phyloP scores from a whole-genome alignment of 2,888 invertebrate genomes.

The Alitta virens region DNA sequence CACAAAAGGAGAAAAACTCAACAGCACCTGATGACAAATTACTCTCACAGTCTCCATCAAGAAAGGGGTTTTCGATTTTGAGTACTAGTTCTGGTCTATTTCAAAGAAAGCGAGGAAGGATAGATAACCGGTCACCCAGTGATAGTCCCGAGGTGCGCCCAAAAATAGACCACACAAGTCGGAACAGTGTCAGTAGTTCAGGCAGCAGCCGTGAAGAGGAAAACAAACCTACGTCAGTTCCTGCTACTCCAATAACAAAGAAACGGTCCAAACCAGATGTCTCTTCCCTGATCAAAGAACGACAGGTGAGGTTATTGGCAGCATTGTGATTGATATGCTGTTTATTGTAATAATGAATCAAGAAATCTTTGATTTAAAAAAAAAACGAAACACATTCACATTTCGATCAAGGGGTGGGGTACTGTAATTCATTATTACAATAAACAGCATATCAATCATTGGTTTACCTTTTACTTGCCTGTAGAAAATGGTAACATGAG shows the following conservation, averaged over 20 bases:
- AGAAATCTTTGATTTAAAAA: too few relatives aligned
- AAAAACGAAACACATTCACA: too few relatives aligned
- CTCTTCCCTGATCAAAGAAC: background rate
- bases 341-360: too few relatives aligned
- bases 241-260: background rate
- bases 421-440: too few relatives aligned
- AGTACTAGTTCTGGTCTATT: conserved; percentile 19
- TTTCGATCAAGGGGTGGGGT: too few relatives aligned
- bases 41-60: background rate
- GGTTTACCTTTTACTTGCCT: too few relatives aligned
- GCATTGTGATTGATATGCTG: too few relatives aligned
- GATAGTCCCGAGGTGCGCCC: conserved; percentile 17
- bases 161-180: background rate
- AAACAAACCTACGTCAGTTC: background rate
- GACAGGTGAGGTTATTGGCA: background rate
- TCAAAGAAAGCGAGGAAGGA: conserved; percentile 16
- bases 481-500: too few relatives aligned
- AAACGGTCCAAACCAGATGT: background rate
- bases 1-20: background rate
- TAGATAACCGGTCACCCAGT: background rate
- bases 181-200: background rate
- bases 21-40: background rate
- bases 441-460: too few relatives aligned
- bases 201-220: background rate
- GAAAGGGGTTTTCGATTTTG: conserved; percentile 20